These are phyloP conservation scores for Plebejus melissa DNA, from an alignment of 2,888 invertebrate species.

Conservation along the genomic window DNA sequence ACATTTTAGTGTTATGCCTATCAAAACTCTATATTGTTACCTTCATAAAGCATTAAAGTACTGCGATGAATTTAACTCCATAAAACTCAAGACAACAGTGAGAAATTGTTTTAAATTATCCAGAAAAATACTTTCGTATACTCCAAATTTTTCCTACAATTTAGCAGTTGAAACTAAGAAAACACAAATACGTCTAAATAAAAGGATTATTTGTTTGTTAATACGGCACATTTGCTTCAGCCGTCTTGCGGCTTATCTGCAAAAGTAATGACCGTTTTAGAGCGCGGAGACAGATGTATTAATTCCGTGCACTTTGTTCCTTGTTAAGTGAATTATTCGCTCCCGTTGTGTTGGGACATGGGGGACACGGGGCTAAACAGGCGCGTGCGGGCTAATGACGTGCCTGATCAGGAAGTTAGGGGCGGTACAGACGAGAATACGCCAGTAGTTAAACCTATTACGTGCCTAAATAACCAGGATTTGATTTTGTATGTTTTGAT, in stretches of 20 bases:
- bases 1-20: slow-evolving; percentile 18
- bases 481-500: not conserved
- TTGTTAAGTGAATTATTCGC: slow-evolving; percentile 27
- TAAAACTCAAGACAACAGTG: not conserved
- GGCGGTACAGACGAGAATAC: slow-evolving; percentile 6
- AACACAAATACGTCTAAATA: slow-evolving; percentile 19
- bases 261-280: slow-evolving; percentile 26
- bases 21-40: not conserved
- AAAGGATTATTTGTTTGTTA: slow-evolving; percentile 24
- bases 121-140: not conserved
- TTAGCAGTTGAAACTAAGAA: not conserved
- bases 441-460: not conserved
- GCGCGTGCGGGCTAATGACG: slow-evolving; percentile 39
- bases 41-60: not conserved
- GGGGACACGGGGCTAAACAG: not conserved
- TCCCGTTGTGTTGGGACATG: slow-evolving; percentile 1
- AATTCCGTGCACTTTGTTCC: slow-evolving; percentile 20
- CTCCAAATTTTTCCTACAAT: not conserved
- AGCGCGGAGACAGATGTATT: slow-evolving; percentile 23
- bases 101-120: not conserved
- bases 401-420: slow-evolving; percentile 36
- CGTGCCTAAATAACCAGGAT: not conserved
- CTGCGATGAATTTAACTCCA: not conserved
- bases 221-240: slow-evolving; percentile 17
- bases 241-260: slow-evolving; percentile 25